These are phyloP conservation scores for Cordilura impudica DNA, from an alignment of 2,888 invertebrate genomes.

Conservation along the genomic window DNA sequence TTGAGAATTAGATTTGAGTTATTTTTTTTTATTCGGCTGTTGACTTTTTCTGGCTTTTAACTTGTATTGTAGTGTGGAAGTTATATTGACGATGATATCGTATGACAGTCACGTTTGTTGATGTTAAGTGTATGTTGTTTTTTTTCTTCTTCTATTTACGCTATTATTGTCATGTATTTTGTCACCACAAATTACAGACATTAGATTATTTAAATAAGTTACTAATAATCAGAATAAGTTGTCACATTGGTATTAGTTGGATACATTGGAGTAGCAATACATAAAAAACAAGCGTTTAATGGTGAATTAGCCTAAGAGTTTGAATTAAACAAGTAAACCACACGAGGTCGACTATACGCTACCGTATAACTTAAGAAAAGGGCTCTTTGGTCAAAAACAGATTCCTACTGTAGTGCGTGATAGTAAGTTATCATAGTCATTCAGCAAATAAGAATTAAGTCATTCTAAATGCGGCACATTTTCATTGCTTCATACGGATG, in stretches of 20 bases:
- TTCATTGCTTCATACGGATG: too few relatives aligned
- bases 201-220: constrained; percentile 42
- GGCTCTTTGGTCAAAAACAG: too few relatives aligned
- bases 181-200: constrained; percentile 50
- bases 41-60: background rate
- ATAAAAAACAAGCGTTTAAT: too few relatives aligned
- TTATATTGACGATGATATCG: constrained; percentile 42
- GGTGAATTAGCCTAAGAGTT: too few relatives aligned
- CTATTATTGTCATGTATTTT: constrained; percentile 51
- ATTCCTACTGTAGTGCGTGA: too few relatives aligned
- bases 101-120: constrained; percentile 60
- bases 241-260: background rate
- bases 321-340: too few relatives aligned
- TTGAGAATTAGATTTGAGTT: constrained; percentile 54
- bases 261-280: background rate
- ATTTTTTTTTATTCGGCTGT: background rate
- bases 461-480: too few relatives aligned
- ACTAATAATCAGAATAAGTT: constrained; percentile 46
- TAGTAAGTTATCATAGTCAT: too few relatives aligned
- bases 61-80: background rate
- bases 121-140: constrained; percentile 43
- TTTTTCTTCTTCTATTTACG: constrained; percentile 35
- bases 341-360: too few relatives aligned
- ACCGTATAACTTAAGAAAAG: too few relatives aligned
- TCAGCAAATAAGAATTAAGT: too few relatives aligned